These are phyloP conservation scores for Oreohelix idahoensis DNA, from an alignment of 1,140 invertebrate genomes.

Conservation along the genomic window DNA sequence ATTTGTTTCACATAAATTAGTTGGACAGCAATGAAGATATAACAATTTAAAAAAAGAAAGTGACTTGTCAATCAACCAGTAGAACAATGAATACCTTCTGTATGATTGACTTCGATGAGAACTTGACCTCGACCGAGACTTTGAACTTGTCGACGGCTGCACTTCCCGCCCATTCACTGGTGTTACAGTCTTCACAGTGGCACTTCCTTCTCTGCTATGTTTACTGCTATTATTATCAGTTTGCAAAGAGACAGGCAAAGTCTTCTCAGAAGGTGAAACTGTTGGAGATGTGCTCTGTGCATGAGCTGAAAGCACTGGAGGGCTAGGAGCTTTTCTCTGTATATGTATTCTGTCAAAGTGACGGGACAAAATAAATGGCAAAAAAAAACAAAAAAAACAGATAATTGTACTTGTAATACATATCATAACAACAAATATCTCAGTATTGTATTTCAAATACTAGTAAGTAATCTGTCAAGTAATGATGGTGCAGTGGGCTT, in stretches of 20 bases:
- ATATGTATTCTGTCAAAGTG: not conserved
- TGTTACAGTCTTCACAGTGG: not conserved
- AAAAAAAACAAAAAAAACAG: too few species aligned
- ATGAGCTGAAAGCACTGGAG: not conserved
- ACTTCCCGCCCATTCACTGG: not conserved
- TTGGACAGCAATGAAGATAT: too few species aligned
- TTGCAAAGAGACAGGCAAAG: not conserved
- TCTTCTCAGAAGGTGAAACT: not conserved
- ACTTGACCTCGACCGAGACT: slow-evolving; percentile 24
- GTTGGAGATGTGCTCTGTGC: not conserved
- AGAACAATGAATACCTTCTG: not conserved
- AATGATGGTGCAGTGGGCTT: too few species aligned
- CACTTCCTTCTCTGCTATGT: not conserved
- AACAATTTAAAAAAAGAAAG: too few species aligned
- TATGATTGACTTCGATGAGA: slow-evolving; percentile 35
- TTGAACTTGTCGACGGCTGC: slow-evolving; percentile 25
- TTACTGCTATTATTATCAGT: not conserved
- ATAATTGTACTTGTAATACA: too few species aligned
- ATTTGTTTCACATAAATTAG: too few species aligned
- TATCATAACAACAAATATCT: too few species aligned
- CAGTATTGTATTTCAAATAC: too few species aligned
- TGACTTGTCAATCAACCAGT: too few species aligned
- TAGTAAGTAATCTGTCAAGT: too few species aligned
- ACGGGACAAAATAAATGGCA: too few species aligned
- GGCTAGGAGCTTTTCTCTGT: not conserved